phyloP scores from a whole-genome alignment of 2,797 vertebrate genomes.

The Jordanella pulchra region DNA sequence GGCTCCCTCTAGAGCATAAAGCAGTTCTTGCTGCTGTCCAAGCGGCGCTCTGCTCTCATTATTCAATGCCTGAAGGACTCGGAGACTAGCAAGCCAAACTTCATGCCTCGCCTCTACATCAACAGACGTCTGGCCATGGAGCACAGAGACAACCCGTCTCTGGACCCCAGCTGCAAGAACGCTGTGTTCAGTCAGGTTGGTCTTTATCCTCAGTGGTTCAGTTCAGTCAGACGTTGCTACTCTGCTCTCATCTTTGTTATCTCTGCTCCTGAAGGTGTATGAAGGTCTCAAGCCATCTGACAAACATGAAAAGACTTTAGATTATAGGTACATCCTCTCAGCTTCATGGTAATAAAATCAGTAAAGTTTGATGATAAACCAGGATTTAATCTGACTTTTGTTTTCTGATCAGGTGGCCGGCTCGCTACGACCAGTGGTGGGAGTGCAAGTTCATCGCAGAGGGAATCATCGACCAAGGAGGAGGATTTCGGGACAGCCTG shows the following conservation, averaged over 20 bases:
- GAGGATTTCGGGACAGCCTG: slow-evolving; percentile 96
- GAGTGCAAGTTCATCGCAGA: slow-evolving; percentile 99
- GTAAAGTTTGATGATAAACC: neutral
- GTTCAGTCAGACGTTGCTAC: neutral
- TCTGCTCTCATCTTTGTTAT: neutral
- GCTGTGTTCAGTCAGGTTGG: slow-evolving; percentile 93
- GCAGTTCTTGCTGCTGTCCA: slow-evolving; percentile 94
- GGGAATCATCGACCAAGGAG: slow-evolving; percentile 98
- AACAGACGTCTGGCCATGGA: slow-evolving; percentile 98
- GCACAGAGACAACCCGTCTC: slow-evolving; percentile 91
- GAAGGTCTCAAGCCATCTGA: slow-evolving; percentile 96
- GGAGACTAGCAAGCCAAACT: slow-evolving; percentile 94
- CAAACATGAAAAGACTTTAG: slow-evolving; percentile 95
- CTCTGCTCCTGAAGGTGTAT: slow-evolving; percentile 83
- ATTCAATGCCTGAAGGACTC: slow-evolving; percentile 96
- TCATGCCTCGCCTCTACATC: slow-evolving; percentile 97
- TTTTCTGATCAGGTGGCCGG: slow-evolving; percentile 86
- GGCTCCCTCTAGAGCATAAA: slow-evolving; percentile 86
- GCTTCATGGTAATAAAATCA: neutral
- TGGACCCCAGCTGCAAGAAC: slow-evolving; percentile 91
- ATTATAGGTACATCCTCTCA: slow-evolving; percentile 86
- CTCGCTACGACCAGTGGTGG: slow-evolving; percentile 99
- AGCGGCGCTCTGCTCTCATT: slow-evolving; percentile 91
- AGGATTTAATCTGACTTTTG: neutral
- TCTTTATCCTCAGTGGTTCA: neutral